A percentile compares a stretch with the other conserved stretches of the same genome.
Conservation (phyloP, 2,113 vertebrate species). For the Melanerpes aurifrons region DNA sequence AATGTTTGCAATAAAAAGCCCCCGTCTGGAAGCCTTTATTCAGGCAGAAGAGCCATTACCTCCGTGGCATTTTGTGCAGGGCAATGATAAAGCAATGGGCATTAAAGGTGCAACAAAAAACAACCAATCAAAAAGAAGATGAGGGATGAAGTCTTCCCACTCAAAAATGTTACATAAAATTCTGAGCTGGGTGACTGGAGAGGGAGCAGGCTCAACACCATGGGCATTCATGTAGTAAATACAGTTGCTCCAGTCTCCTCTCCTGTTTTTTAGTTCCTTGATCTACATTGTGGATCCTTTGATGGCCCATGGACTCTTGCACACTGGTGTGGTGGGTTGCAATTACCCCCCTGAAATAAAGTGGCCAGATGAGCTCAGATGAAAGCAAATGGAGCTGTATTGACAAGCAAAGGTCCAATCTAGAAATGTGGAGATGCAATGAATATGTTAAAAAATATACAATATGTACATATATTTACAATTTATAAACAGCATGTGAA, state of each 20-base stretch:
- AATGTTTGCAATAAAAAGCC: slow-evolving; percentile 5
- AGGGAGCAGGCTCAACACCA: background rate
- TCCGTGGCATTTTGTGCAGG: slow-evolving; percentile 6
- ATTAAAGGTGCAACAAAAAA: slow-evolving; percentile 7
- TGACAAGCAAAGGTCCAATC: no score
- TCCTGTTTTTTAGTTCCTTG: background rate
- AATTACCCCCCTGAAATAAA: no score
- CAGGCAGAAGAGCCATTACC: slow-evolving; percentile 22
- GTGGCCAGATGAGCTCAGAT: no score
- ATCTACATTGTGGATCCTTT: background rate
- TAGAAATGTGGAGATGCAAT: no score
- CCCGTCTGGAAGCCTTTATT: slow-evolving; percentile 53
- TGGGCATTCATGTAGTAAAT: background rate
- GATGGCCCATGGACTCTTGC: background rate
- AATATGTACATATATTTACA: no score
- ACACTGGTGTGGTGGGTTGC: background rate
- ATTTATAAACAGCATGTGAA: no score
- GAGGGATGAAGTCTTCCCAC: background rate
- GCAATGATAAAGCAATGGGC: background rate
- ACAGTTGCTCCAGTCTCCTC: background rate
- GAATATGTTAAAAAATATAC: no score
- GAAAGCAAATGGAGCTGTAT: no score
- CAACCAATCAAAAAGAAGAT: background rate
- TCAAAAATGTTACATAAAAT: background rate
- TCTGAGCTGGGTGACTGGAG: background rate